Base-by-base conservation (phyloP, 1,140 invertebrate species). In the Doryteuthis pealeii region DNA sequence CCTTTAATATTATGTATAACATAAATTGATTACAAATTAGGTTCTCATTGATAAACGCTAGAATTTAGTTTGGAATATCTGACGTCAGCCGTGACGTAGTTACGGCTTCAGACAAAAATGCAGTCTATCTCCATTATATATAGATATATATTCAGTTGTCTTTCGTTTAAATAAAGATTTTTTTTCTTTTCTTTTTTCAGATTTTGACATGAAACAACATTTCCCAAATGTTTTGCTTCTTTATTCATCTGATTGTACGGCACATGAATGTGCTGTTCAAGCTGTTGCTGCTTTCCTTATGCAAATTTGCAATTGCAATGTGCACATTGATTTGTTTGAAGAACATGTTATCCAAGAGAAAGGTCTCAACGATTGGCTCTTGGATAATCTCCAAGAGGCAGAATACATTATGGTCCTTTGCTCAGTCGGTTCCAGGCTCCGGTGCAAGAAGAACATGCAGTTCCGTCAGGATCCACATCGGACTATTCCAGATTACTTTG, bases 391-490 rank as follows among this genome's bases (percentile, higher is more conserved):
- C 30, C 83, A 86, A 74, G 82, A 84, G 70, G 84, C 80, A 0
- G 85, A 86, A 74, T 84, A 81, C 77, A 84, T 86, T 30, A 79
- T 85, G 49, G 81, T 85, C 33, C 43, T 86, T n/a, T 84, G 85
- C 74, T 85, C 84, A 2, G 70, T 84, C 14, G 85, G 85, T 35
- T 84, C 83, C n/a, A 74, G 85, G 68, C 74, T 86, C 8, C 73
- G 83, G 12, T 86, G 85, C 74, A 84, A 85, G 73, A 84, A 86
- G 71, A 71, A 80, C 18, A 79, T 81, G 1, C 73, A 76, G 72
- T 86, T 85, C 73, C 82, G 82, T 75, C 40, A 74, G 26, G 79
- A 83, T 31, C 31, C 73, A 1, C 72, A 73, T 12, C 77, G 78
- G 65, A 78, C 74, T 2, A 76, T 86, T 45, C 81, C 85, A 2